A percentile compares a stretch with the other conserved stretches of the same genome.
phyloP scores from a whole-genome alignment of 2,888 invertebrate genomes.

The Fabriciana adippe region DNA sequence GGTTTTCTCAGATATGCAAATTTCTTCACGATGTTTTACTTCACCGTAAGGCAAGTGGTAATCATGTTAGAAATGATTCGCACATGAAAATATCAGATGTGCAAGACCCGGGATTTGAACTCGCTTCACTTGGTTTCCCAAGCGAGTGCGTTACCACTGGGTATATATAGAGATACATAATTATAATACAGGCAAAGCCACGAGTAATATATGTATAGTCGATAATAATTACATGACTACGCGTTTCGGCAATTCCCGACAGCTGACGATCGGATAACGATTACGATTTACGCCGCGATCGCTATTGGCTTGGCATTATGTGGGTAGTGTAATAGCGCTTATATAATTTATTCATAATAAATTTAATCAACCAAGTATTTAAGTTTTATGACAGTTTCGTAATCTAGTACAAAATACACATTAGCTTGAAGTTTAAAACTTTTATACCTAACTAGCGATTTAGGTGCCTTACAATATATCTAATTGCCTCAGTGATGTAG shows the following conservation, averaged over 20 bases:
- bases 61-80: no score
- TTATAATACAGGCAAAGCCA: background rate
- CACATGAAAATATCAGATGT: no score
- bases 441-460: no score
- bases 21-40: no score
- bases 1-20: no score
- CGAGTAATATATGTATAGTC: conserved; percentile 15
- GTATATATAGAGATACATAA: background rate
- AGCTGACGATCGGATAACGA: conserved; percentile 47
- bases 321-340: conserved; percentile 21
- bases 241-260: conserved; percentile 44
- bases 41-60: no score
- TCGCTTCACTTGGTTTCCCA: no score
- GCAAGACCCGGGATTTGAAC: no score
- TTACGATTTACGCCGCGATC: conserved; percentile 41
- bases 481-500: no score
- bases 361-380: conserved; percentile 21
- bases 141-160: no score
- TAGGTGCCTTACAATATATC: no score
- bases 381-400: conserved; percentile 8
- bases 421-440: no score
- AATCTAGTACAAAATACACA: background rate
- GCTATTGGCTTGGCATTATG: conserved; percentile 26
- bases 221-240: conserved; percentile 40
- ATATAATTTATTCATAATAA: conserved; percentile 19